Evolutionary conservation across 2,113 vertebrate genomes (phyloP), one percentile per base, ranked within the genome.

Genomic region (Microcebus griseorufus): DNA sequence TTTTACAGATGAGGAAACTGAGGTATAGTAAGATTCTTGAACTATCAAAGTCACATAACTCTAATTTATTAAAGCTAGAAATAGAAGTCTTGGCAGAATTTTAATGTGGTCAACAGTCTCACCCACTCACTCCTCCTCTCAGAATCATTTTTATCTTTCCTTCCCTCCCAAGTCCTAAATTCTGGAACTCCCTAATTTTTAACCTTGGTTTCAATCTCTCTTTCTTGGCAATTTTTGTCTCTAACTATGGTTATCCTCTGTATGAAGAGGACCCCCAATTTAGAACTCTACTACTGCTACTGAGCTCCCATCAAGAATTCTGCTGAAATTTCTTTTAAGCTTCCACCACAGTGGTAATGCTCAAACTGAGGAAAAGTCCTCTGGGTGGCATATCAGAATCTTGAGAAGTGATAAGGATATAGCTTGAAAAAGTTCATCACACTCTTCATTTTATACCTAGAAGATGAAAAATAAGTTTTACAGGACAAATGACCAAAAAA

Each of bases 381-480:
- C 48, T 9, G 16, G 27, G 3, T 27, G 14, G 20, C 55, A 25
- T 45, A 55, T 23, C 27, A 76, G 78, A 90, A 69, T 64, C 16
- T 14, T 16, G 29, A 42, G 55, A 53, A 27, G 34, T 37, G 34
- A 69, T 17, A 3, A 89, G 32, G 7, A 3, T 11, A 0, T 8
- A 55, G 16, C 51, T 69, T 42, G 16, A 53, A 60, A 83, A 51
- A 94, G 42, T 18, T 4, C 73, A 76, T 29, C 17, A 64, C 16
- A 8, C 58, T 55, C 34, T 82, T 67, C 22, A 78, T 78, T 34
- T 76, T 60, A 39, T 1, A 82, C 22, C 11, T 89, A 14, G 29
- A 83, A 70, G 60, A n/a, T 9, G 64, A 67, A 90, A 79, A 90
- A 25, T 65, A 88, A 64, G 27, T 51, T 72, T 73, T 29, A 84